phyloP scores from a whole-genome alignment of 2,888 invertebrate species.

The Odiellus spinosus region DNA sequence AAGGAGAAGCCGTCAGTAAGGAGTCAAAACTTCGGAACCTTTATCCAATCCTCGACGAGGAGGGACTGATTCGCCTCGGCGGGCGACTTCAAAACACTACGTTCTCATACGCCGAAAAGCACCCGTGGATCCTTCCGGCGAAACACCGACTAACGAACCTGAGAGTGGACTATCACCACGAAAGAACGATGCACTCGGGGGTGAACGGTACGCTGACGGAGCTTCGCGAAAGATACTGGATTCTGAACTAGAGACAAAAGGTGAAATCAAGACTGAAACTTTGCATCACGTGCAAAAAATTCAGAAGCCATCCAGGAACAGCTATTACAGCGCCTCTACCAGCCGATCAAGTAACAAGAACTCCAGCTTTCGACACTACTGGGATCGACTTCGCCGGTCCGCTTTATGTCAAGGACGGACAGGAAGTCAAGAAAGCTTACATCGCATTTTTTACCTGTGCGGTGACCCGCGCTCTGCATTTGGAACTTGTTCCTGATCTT shows the following conservation, averaged over 20 bases:
- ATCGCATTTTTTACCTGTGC: constrained; percentile 1
- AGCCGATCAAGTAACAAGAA: not conserved
- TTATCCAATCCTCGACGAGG: not conserved
- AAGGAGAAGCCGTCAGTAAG: too few relatives aligned
- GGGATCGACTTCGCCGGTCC: constrained; percentile 1
- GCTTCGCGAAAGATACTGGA: not conserved
- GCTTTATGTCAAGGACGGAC: not conserved
- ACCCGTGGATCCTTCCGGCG: not conserved
- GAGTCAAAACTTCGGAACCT: too few relatives aligned
- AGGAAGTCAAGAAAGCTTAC: not conserved
- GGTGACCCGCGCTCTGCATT: not conserved
- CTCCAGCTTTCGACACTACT: not conserved
- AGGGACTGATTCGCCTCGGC: not conserved
- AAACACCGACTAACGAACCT: constrained; percentile 1
- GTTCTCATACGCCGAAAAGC: not conserved
- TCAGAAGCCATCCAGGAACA: not conserved
- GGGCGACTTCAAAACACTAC: not conserved
- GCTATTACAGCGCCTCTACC: not conserved
- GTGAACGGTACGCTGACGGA: constrained; percentile 2
- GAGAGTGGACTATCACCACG: not conserved
- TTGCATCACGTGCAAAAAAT: constrained; percentile 2
- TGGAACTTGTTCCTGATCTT: too few relatives aligned
- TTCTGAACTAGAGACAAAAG: not conserved
- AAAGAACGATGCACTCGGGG: not conserved
- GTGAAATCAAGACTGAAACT: not conserved